Evolutionary conservation across 1,140 invertebrate species (phyloP).

Genomic region (Andrena cerasifolii): DNA sequence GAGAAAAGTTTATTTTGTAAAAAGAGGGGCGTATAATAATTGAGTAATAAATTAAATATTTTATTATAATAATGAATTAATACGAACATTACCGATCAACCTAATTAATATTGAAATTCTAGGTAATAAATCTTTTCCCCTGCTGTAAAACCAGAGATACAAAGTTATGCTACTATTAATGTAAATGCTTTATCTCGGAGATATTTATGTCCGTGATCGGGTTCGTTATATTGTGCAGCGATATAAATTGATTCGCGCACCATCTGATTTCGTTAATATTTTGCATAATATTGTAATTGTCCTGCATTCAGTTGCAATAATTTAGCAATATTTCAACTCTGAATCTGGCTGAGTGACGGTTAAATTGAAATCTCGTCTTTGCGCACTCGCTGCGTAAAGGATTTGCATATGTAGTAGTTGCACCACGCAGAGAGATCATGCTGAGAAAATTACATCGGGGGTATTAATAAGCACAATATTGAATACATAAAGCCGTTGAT

Average conservation of each 20-base stretch:
- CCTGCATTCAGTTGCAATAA: background rate
- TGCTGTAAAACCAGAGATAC: too few relatives aligned
- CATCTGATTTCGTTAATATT: conserved; percentile 17
- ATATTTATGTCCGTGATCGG: background rate
- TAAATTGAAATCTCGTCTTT: conserved; percentile 37
- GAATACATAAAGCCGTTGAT: too few relatives aligned
- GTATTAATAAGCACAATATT: conserved; percentile 42
- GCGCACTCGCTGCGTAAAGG: background rate
- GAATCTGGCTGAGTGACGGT: conserved; percentile 6
- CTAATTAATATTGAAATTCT: too few relatives aligned
- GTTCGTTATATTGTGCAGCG: conserved; percentile 7
- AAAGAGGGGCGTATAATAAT: too few relatives aligned
- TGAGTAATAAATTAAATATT: too few relatives aligned
- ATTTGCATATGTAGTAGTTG: conserved; percentile 21
- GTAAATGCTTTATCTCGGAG: background rate
- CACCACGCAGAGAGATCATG: conserved; percentile 12
- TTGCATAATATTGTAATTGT: background rate
- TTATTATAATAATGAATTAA: too few relatives aligned
- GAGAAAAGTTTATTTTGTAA: too few relatives aligned
- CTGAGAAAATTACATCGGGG: conserved; percentile 38
- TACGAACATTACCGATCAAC: too few relatives aligned
- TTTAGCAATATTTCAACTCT: conserved; percentile 26
- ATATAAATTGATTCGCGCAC: background rate
- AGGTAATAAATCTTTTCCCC: too few relatives aligned
- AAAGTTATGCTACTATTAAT: too few relatives aligned